Conservation (phyloP, 2,113 vertebrate genomes). For the Mixornis gularis region DNA sequence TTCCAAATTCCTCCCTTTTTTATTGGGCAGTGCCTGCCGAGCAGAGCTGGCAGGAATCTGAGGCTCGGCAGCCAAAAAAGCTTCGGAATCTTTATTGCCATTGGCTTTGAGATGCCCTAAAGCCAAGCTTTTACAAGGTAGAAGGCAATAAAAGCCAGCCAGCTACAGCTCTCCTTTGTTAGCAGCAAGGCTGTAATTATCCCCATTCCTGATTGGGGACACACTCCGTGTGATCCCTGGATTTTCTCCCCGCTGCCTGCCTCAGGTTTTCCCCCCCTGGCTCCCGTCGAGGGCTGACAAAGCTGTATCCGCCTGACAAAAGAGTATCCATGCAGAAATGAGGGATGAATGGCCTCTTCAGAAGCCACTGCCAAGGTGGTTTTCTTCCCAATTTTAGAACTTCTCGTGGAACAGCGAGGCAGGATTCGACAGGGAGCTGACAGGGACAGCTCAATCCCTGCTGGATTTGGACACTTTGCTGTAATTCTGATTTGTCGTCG, state of each 20-base stretch:
- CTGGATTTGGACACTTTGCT: background rate
- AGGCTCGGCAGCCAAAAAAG: background rate
- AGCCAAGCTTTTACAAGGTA: conserved; percentile 36
- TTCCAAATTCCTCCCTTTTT: conserved; percentile 34
- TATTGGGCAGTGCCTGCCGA: background rate
- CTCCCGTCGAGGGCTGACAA: background rate
- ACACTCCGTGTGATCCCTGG: background rate
- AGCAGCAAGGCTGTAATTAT: conserved; percentile 27
- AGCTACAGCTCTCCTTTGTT: background rate
- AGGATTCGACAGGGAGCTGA: conserved; percentile 6
- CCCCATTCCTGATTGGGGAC: background rate
- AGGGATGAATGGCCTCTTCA: background rate
- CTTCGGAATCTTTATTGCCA: conserved; percentile 18
- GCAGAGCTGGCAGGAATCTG: background rate
- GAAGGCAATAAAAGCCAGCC: conserved; percentile 25
- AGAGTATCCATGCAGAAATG: conserved; percentile 12
- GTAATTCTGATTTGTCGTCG: background rate
- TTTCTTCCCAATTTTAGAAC: conserved; percentile 12
- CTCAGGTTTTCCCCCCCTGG: background rate
- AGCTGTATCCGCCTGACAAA: background rate
- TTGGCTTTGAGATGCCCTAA: conserved; percentile 8
- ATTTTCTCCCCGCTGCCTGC: background rate
- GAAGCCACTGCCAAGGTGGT: background rate
- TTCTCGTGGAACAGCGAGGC: background rate
- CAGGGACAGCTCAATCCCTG: background rate